Evolutionary conservation across 2,797 vertebrate genomes (phyloP), one percentile per base, ranked within the genome.

Genomic region (Eulemur albifrons): DNA sequence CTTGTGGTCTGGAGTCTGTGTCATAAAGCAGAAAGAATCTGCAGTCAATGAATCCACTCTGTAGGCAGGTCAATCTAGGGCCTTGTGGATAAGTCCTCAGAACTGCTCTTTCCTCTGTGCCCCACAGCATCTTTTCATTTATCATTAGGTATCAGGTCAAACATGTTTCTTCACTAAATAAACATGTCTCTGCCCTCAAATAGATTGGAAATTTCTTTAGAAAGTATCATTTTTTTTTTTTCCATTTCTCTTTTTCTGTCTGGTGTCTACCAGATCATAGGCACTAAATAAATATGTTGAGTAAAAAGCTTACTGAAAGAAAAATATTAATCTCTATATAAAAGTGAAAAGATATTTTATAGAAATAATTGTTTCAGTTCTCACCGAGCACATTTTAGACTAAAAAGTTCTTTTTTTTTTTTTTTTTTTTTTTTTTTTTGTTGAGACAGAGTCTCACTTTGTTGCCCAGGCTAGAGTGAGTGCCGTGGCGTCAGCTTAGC

Each of bases 21-120:
- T 96, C 98, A 83, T 90, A 93, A 94, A 95, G 61, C 45, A 97
- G 96, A 98, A 98, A 97, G 97, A 98, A 98, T 98, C 93, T 93
- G 54, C 96, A 98, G 87, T 81, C 93, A 54, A 25, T 32, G 94
- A 81, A 94, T 95, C 97, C 92, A 92, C 76, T 89, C 83, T 90
- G 87, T 81, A 67, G 79, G 93, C 95, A 88, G 85, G 96, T 88
- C 88, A 94, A 95, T 93, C 96, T 93, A 81, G 94, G 94, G 69
- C 83, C 92, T 88, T 86, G 67, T 94, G 95, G 93, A 91, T 96
- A 88, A 93, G 90, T 59, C 96, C 96, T 97, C 89, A 96, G 95
- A 96, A 95, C 30, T 72, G 97, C 87, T 92, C 77, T 75, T 94
- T 93, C 86, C 84, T 93, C 90, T 63, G 40, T 35, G 14, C 17